Evolutionary conservation across 1,140 invertebrate species (phyloP).

Genomic region (Zaprionus vittiger): DNA sequence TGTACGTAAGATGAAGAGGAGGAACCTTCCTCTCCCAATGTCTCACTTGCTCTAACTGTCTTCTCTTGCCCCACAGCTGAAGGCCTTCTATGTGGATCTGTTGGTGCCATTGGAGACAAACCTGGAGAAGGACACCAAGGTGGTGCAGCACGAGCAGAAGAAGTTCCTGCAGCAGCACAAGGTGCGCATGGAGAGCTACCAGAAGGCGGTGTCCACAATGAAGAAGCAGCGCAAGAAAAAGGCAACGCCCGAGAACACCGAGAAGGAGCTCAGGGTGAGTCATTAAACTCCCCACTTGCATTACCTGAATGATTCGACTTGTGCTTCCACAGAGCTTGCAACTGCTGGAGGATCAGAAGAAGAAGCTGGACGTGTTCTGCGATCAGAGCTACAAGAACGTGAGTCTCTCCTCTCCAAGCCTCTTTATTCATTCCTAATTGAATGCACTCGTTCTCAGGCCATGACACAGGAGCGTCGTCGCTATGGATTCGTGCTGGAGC

Average conservation of each 20-base stretch:
- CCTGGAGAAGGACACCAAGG: constrained; percentile 96
- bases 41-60: background rate
- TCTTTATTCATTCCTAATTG: constrained; percentile 27
- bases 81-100: constrained; percentile 97
- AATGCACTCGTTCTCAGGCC: constrained; percentile 86
- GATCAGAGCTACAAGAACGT: constrained; percentile 96
- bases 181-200: constrained; percentile 93
- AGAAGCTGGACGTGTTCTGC: constrained; percentile 94
- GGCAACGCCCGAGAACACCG: constrained; percentile 90
- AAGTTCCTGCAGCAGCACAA: constrained; percentile 95
- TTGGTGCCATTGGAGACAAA: constrained; percentile 96
- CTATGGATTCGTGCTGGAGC: constrained; percentile 96
- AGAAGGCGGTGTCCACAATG: constrained; percentile 94
- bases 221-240: constrained; percentile 95
- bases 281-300: background rate
- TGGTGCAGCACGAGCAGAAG: constrained; percentile 96
- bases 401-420: constrained; percentile 84
- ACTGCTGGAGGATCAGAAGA: constrained; percentile 94
- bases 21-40: no score
- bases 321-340: constrained; percentile 90
- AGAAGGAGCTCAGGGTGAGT: constrained; percentile 94
- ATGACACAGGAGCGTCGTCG: constrained; percentile 96
- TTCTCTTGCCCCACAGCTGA: constrained; percentile 87
- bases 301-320: background rate
- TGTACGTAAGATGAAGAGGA: constrained; percentile 87